Evolutionary conservation across 2,797 vertebrate genomes (phyloP).

Genomic region (Adelosebastes latens): DNA sequence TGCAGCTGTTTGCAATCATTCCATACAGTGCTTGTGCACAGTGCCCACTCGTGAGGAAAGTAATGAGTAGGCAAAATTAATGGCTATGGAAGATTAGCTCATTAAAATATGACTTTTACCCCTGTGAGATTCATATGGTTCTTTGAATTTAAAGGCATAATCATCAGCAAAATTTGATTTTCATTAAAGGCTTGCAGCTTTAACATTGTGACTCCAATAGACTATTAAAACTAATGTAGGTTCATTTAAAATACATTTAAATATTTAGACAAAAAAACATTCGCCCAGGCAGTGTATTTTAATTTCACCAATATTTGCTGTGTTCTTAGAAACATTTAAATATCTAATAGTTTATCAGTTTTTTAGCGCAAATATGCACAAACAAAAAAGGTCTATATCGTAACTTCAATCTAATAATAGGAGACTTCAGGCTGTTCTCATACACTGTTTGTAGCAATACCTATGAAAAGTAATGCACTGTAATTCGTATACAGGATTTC

Average conservation of each 20-base stretch:
- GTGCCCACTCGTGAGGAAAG: constrained; percentile 36
- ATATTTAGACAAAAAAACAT: background rate
- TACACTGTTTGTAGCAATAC: no score
- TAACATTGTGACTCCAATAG: background rate
- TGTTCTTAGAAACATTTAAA: background rate
- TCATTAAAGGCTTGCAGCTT: background rate
- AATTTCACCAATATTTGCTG: background rate
- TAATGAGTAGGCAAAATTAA: constrained; percentile 26
- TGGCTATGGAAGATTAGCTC: constrained; percentile 20
- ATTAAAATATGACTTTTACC: constrained; percentile 34
- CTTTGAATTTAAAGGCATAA: constrained; percentile 10
- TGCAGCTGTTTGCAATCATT: constrained; percentile 15
- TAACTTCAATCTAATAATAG: background rate
- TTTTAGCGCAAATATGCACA: background rate
- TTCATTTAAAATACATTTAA: background rate
- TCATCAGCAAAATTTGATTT: constrained; percentile 14
- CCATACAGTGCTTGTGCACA: constrained; percentile 6
- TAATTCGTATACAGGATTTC: no score
- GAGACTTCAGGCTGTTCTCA: no score
- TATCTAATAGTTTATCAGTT: background rate
- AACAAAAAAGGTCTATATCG: background rate
- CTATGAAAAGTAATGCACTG: no score
- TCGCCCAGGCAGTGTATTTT: background rate
- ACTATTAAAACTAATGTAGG: background rate
- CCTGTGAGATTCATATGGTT: constrained; percentile 10